Evolutionary conservation across 2,797 vertebrate species (phyloP).

Genomic region (Cheirogaleus major): DNA sequence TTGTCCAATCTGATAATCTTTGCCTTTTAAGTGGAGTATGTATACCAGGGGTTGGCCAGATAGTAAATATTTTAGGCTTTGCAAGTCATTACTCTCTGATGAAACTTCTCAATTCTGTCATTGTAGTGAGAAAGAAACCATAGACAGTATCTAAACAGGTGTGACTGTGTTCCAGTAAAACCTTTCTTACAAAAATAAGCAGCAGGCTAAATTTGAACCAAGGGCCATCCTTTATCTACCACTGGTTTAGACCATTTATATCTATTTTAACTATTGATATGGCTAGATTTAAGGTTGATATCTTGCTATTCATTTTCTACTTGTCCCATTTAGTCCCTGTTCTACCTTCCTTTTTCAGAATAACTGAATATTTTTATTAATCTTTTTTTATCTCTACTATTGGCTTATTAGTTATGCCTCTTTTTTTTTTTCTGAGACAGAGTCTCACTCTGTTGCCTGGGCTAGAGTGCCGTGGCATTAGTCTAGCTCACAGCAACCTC

Average conservation of each 20-base stretch:
- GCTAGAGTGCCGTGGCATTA: no score
- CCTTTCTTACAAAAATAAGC: background rate
- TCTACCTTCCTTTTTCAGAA: background rate
- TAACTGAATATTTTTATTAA: background rate
- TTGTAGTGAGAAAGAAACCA: background rate
- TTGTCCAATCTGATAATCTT: background rate
- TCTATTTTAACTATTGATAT: background rate
- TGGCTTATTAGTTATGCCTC: background rate
- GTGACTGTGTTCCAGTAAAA: background rate
- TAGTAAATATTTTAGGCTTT: background rate
- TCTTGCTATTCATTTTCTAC: slow-evolving; percentile 31
- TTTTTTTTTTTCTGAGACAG: no score
- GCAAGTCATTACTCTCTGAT: background rate
- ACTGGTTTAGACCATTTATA: background rate
- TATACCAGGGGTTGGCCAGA: background rate
- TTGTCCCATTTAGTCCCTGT: background rate
- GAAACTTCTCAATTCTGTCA: background rate
- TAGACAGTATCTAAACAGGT: background rate
- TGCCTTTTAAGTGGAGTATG: slow-evolving; percentile 4
- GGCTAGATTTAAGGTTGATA: background rate
- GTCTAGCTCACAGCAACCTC: no score
- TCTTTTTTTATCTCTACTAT: background rate
- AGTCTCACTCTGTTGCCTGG: no score
- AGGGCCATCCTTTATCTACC: background rate
- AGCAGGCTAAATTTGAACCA: background rate